These are phyloP conservation scores for Theristicus caerulescens DNA, from an alignment of 2,113 vertebrate species.

Conservation along the genomic window DNA sequence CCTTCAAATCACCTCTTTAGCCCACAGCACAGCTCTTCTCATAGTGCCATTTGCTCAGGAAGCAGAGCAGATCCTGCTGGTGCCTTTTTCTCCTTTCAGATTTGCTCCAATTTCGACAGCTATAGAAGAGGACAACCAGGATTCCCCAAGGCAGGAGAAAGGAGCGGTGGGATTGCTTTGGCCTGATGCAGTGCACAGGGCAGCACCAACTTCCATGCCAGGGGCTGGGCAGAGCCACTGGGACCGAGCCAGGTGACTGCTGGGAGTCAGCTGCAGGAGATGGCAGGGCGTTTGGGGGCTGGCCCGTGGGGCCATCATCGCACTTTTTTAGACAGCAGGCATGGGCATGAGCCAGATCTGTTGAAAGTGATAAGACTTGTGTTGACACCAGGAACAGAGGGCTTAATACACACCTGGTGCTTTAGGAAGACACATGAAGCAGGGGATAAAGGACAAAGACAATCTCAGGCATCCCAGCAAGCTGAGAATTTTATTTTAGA, in stretches of 20 bases:
- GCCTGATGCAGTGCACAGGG: background rate
- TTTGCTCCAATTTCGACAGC: background rate
- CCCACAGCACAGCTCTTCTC: background rate
- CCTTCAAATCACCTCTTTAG: background rate
- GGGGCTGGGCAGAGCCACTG: background rate
- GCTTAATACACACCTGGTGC: background rate
- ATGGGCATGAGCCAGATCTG: background rate
- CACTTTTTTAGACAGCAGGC: background rate
- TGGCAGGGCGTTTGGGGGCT: background rate
- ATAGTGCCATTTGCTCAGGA: background rate
- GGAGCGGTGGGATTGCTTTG: background rate
- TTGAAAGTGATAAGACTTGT: background rate
- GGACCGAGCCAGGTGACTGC: rapidly evolving
- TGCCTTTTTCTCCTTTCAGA: background rate
- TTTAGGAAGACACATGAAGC: background rate
- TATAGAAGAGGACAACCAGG: background rate
- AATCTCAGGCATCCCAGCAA: background rate
- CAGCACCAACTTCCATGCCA: background rate
- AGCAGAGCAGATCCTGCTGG: background rate
- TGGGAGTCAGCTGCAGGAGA: background rate
- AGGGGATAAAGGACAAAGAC: background rate
- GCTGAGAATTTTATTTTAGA: background rate
- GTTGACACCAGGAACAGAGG: background rate
- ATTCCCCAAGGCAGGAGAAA: background rate
- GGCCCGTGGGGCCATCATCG: rapidly evolving